Conservation (phyloP, 1,140 invertebrate genomes). For the Drosophila parvula region DNA sequence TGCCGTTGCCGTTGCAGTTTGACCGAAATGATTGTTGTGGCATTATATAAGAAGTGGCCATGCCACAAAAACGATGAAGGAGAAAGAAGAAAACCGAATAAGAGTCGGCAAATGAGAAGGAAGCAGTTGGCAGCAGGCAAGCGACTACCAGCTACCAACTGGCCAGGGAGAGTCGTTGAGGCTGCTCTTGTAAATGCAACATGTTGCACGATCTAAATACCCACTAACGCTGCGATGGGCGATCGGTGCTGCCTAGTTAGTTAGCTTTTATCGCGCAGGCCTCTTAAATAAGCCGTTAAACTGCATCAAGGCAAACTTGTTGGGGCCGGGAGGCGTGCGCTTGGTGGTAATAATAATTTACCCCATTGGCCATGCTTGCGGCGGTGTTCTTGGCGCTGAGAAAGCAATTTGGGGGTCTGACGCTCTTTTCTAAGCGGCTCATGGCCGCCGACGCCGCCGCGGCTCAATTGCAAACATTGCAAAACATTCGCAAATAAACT, state of each 20-base stretch:
- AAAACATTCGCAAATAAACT: constrained; percentile 72
- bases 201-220: constrained; percentile 78
- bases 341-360: constrained; percentile 10
- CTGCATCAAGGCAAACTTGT: constrained; percentile 53
- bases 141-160: constrained; percentile 7
- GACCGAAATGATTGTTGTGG: constrained; percentile 77
- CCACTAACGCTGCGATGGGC: constrained; percentile 58
- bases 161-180: constrained; percentile 3
- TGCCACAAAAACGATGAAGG: constrained; percentile 71
- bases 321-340: constrained; percentile 16
- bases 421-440: constrained; percentile 52
- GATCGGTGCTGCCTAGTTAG: constrained; percentile 1
- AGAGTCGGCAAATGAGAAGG: constrained; percentile 62
- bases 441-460: constrained; percentile 43
- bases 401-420: constrained; percentile 37
- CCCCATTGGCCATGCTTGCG: constrained; percentile 25
- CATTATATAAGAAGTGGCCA: constrained; percentile 81
- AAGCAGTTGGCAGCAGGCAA: constrained; percentile 50
- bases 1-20: constrained; percentile 57
- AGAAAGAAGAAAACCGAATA: constrained; percentile 51
- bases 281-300: constrained; percentile 56
- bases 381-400: constrained; percentile 47
- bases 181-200: constrained; percentile 23
- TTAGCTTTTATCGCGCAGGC: constrained; percentile 3
- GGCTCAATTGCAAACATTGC: constrained; percentile 67